These are phyloP conservation scores for Andrena marginata DNA, from an alignment of 2,888 invertebrate species.

Conservation along the genomic window DNA sequence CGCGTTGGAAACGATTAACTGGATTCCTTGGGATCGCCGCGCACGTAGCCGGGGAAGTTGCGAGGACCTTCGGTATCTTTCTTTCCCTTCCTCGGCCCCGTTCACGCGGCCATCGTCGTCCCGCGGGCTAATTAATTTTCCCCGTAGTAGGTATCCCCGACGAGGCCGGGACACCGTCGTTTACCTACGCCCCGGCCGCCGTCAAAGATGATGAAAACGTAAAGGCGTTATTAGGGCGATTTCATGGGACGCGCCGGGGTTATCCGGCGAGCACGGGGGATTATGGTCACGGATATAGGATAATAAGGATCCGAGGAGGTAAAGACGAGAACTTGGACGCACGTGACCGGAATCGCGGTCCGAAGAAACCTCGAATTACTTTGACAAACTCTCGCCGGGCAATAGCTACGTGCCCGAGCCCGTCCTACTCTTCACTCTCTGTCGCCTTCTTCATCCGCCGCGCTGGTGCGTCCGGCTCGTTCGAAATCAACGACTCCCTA, in stretches of 20 bases:
- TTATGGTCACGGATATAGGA: constrained; percentile 72
- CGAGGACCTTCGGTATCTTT: constrained; percentile 14
- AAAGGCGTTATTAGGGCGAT: constrained; percentile 64
- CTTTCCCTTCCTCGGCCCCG: too few relatives aligned
- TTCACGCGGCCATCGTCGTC: too few relatives aligned
- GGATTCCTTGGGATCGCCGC: constrained; percentile 46
- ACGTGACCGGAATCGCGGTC: constrained; percentile 75
- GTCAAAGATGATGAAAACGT: constrained; percentile 63
- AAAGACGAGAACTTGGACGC: constrained; percentile 68
- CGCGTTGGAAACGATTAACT: constrained; percentile 52
- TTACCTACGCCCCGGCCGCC: not conserved
- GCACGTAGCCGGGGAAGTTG: constrained; percentile 19
- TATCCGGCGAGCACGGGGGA: constrained; percentile 62
- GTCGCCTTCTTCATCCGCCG: constrained; percentile 6
- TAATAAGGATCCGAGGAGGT: constrained; percentile 76
- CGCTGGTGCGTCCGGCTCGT: constrained; percentile 36
- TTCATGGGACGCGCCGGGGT: constrained; percentile 68
- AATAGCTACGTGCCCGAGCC: constrained; percentile 51
- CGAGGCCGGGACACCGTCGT: not conserved
- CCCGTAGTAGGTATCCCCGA: not conserved
- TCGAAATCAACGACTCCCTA: constrained; percentile 37
- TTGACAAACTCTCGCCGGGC: constrained; percentile 76
- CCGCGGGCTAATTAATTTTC: constrained; percentile 31
- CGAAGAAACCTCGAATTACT: constrained; percentile 78
- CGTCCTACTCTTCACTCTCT: not conserved